phyloP scores from a whole-genome alignment of 2,113 vertebrate species.

The Ellobius talpinus region DNA sequence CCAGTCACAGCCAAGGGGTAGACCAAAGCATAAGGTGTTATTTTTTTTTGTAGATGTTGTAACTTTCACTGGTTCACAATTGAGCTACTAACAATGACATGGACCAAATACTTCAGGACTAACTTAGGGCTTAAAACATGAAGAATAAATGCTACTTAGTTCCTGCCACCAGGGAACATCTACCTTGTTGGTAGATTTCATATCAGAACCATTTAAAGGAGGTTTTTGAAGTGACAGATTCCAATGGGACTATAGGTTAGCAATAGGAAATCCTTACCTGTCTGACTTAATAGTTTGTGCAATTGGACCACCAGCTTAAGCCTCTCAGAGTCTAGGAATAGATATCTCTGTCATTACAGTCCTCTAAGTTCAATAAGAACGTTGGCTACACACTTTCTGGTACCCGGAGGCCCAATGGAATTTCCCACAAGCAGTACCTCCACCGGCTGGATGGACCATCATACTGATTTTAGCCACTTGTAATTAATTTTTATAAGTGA shows the following conservation, averaged over 20 bases:
- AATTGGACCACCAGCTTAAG: background rate
- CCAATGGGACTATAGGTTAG: background rate
- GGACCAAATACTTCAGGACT: background rate
- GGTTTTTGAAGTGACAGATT: background rate
- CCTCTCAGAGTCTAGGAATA: background rate
- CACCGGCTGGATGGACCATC: background rate
- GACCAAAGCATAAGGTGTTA: background rate
- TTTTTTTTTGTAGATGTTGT: conserved; percentile 21
- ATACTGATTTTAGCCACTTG: conserved; percentile 61
- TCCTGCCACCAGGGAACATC: background rate
- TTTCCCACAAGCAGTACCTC: conserved; percentile 58
- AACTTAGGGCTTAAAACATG: background rate
- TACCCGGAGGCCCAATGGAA: background rate
- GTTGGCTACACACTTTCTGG: background rate
- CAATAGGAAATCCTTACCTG: background rate
- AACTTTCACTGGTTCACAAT: conserved; percentile 15
- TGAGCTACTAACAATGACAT: background rate
- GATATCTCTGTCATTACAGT: conserved; percentile 3
- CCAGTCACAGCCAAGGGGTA: background rate
- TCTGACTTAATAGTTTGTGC: background rate
- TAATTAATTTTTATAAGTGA: conserved; percentile 73
- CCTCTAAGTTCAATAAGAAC: conserved; percentile 14
- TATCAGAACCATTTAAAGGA: background rate
- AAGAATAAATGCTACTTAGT: background rate
- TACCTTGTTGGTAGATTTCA: background rate